phyloP scores from a whole-genome alignment of 2,888 invertebrate species.

The Netelia virgata region DNA sequence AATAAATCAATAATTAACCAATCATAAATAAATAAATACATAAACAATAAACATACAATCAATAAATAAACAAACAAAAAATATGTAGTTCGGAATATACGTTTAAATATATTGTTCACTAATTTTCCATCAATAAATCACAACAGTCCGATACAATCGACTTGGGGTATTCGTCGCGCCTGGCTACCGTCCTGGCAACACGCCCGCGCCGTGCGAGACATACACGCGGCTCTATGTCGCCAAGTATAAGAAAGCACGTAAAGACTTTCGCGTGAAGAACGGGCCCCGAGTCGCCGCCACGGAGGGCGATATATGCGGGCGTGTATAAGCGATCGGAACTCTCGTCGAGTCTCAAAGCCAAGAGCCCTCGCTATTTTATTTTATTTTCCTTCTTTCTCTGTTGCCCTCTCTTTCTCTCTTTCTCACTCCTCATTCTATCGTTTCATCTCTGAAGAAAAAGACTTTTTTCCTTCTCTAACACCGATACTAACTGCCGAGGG shows the following conservation, averaged over 20 bases:
- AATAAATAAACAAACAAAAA: background rate
- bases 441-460: slow-evolving; percentile 11
- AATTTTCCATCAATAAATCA: background rate
- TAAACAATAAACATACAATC: too few relatives aligned
- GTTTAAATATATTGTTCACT: background rate
- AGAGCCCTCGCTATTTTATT: background rate
- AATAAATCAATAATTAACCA: too few relatives aligned
- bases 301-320: slow-evolving; percentile 47
- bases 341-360: slow-evolving; percentile 10
- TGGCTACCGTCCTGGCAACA: slow-evolving; percentile 49
- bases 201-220: slow-evolving; percentile 34
- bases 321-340: slow-evolving; percentile 42
- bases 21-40: too few relatives aligned
- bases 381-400: slow-evolving; percentile 23
- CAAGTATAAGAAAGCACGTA: slow-evolving; percentile 43
- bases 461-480: slow-evolving; percentile 31
- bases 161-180: slow-evolving; percentile 28
- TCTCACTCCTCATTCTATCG: background rate
- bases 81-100: background rate
- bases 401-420: slow-evolving; percentile 24
- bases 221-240: slow-evolving; percentile 52
- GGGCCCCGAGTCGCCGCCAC: slow-evolving; percentile 32
- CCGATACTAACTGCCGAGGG: slow-evolving; percentile 26
- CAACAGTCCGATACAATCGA: background rate
- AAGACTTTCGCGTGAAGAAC: slow-evolving; percentile 60